Evolutionary conservation across 2,797 vertebrate genomes (phyloP).

Genomic region (Alca torda): DNA sequence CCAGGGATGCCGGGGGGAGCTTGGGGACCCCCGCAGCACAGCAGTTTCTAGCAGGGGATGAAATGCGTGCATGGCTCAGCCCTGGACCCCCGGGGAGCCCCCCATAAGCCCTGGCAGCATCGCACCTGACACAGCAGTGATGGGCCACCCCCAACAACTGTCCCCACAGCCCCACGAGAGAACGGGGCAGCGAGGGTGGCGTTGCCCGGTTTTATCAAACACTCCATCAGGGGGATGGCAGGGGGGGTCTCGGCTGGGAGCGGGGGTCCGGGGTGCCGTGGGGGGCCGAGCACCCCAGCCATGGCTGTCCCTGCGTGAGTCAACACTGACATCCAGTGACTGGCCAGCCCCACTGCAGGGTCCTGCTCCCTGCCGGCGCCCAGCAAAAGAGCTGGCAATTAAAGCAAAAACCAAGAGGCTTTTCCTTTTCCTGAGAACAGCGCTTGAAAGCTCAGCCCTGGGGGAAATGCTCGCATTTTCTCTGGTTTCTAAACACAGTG

Average conservation of each 20-base stretch:
- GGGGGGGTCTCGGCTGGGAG: background rate
- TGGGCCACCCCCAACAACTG: background rate
- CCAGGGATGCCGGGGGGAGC: background rate
- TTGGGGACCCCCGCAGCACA: background rate
- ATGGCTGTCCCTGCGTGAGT: background rate
- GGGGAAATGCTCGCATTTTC: fast-evolving
- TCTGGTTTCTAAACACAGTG: background rate
- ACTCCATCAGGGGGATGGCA: fast-evolving
- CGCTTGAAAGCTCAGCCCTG: background rate
- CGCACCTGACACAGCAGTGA: fast-evolving
- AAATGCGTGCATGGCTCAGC: background rate
- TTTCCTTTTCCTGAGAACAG: background rate
- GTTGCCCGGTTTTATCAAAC: fast-evolving
- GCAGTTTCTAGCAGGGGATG: background rate
- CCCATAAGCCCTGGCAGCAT: background rate
- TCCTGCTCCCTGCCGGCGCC: fast-evolving
- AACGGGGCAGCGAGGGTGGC: fast-evolving
- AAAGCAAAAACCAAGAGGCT: background rate
- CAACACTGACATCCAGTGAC: background rate
- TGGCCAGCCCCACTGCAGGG: background rate
- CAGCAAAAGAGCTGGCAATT: background rate
- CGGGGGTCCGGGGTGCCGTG: background rate
- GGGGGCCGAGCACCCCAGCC: too few relatives aligned
- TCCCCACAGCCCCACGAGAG: background rate
- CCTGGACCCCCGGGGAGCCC: too few relatives aligned